Evolutionary conservation across 2,113 vertebrate genomes (phyloP), one percentile per base, ranked within the genome.

Genomic region (Scophthalmus maximus): DNA sequence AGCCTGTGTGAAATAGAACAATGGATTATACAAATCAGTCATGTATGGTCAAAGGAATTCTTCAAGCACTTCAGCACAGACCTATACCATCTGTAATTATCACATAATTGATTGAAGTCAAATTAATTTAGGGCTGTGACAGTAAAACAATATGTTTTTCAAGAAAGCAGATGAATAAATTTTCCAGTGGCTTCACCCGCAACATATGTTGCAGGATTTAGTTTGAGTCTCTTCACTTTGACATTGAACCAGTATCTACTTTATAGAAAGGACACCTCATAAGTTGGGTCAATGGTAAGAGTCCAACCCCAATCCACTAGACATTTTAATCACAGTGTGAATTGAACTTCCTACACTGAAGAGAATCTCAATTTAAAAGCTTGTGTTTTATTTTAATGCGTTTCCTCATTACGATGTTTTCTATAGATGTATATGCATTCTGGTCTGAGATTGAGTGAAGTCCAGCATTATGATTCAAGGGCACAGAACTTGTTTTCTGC

Each of bases 131-230:
- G 63, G 51, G 52, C 62, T 52, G 49, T 60, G 25, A 25, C 17
- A 67, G 15, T 30, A 46, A 79, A 82, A 79, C 49, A 29, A 18
- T 34, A 58, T n/a, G 1, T 68, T 77, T 72, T 85, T 73, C 44
- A 62, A 78, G 72, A 71, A 77, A 56, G 72, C 82, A 87, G 75
- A 78, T 89, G 87, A 77, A 82, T 9, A 34, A 34, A 68, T 68
- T 65, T 73, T 10, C 44, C 51, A 49, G 51, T 8, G 53, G 52
- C 44, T 78, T 76, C 68, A 67, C 74, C 67, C 27, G 18, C 52
- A 85, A 65, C 79, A 79, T 86, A 77, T 55, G 55, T 77, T 47
- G 63, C 50, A 26, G 46, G 60, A 56, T 78, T 73, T 67, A 42
- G 60, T 85, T 68, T 67, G n/a, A n/a, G 40, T 71, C 66, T 73